A percentile compares a stretch with the other conserved stretches of the same genome.
Conservation (phyloP, 2,888 invertebrate genomes). For the Dione vanillae region DNA sequence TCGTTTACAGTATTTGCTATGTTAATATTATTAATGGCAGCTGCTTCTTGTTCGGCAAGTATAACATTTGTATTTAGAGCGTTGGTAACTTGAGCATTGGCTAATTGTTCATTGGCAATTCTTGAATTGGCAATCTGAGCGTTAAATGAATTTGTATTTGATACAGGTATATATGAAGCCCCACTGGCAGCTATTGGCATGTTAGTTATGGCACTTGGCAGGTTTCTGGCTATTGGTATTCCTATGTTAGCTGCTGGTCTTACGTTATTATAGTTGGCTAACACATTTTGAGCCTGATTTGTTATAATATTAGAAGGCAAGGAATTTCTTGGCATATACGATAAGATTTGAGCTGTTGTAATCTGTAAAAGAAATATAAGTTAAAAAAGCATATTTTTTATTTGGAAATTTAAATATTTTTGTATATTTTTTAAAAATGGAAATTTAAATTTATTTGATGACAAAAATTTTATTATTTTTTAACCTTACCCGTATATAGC, state of each 20-base stretch:
- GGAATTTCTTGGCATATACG: slow-evolving; percentile 45
- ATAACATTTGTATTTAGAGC: slow-evolving; percentile 37
- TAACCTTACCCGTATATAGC: too few species aligned
- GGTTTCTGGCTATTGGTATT: slow-evolving; percentile 8
- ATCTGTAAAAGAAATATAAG: slow-evolving; percentile 50
- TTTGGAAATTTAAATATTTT: too few species aligned
- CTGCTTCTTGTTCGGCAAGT: slow-evolving; percentile 31
- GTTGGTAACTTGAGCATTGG: slow-evolving; percentile 24
- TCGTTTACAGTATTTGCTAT: slow-evolving; percentile 32
- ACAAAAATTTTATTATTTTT: too few species aligned
- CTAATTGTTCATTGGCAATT: slow-evolving; percentile 13
- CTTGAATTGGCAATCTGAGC: background rate
- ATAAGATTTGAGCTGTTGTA: slow-evolving; percentile 51
- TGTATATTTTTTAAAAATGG: too few species aligned
- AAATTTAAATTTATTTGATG: too few species aligned
- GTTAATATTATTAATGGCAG: slow-evolving; percentile 32
- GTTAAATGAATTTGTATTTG: slow-evolving; percentile 23
- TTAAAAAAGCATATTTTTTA: too few species aligned
- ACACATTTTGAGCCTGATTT: slow-evolving; percentile 31
- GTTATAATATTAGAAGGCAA: slow-evolving; percentile 24
- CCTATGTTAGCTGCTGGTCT: slow-evolving; percentile 9
- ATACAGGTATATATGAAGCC: background rate
- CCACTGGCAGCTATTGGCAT: slow-evolving; percentile 6
- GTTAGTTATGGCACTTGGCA: slow-evolving; percentile 18
- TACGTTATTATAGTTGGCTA: slow-evolving; percentile 15